Percentiles rank a stretch among this genome's conserved stretches.
These are phyloP conservation scores for Myopa tessellatipennis DNA, from an alignment of 2,888 invertebrate genomes.

Conservation along the genomic window DNA sequence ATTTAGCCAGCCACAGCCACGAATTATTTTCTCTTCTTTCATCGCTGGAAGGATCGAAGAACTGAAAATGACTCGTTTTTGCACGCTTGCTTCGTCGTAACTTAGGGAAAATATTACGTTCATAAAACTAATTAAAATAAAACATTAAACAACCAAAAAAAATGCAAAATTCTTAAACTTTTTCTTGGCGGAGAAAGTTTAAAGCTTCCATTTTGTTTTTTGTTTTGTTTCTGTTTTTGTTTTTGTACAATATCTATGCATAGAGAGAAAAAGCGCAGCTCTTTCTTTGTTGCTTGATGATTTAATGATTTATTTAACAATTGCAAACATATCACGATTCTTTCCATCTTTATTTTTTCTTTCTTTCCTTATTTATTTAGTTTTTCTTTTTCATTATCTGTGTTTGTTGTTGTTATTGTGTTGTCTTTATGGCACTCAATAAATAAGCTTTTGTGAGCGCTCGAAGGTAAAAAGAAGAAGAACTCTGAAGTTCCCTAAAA, in stretches of 20 bases:
- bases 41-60: neutral
- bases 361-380: neutral
- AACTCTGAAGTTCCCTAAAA: conserved; percentile 20
- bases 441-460: conserved; percentile 21
- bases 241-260: conserved; percentile 25
- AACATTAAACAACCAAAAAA: conserved; percentile 49
- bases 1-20: no score
- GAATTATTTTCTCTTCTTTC: no score
- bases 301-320: conserved; percentile 1
- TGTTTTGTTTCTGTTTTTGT: no score
- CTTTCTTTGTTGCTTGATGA: conserved; percentile 11
- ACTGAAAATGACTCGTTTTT: neutral
- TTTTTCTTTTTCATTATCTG: neutral
- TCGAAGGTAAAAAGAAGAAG: conserved; percentile 18
- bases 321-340: conserved; percentile 35
- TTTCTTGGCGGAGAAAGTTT: conserved; percentile 42
- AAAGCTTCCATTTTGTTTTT: conserved; percentile 5
- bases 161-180: conserved; percentile 64
- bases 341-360: neutral
- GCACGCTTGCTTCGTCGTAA: no score
- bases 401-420: neutral
- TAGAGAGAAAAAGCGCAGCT: conserved; percentile 44
- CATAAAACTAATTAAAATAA: conserved; percentile 12
- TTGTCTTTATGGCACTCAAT: conserved; percentile 23
- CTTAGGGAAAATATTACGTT: no score